Evolutionary conservation across 1,140 invertebrate genomes (phyloP).

Genomic region (Charaxes varanes): DNA sequence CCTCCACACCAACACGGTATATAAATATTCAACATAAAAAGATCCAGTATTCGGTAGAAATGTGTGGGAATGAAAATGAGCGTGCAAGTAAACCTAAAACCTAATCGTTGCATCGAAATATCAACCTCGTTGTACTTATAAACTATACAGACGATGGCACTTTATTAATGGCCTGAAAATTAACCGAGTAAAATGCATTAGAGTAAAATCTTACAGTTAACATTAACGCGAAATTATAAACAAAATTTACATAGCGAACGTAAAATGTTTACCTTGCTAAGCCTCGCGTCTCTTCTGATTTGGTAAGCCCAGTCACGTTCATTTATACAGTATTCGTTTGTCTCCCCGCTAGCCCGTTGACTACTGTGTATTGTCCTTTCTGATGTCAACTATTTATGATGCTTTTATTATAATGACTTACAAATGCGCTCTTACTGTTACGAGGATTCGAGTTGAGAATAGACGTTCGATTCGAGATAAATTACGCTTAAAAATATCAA

Average conservation of each 20-base stretch:
- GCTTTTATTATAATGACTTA: conserved; percentile 52
- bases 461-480: conserved; percentile 3
- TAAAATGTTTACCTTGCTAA: conserved; percentile 53
- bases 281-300: conserved; percentile 61
- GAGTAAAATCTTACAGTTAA: conserved; percentile 58
- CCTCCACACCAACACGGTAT: conserved; percentile 40
- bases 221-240: conserved; percentile 62
- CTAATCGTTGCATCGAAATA: conserved; percentile 55
- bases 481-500: no score
- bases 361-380: conserved; percentile 45
- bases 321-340: conserved; percentile 40
- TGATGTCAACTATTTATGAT: conserved; percentile 54
- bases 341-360: conserved; percentile 35
- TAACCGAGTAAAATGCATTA: conserved; percentile 72
- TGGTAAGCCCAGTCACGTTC: conserved; percentile 69
- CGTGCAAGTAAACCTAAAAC: conserved; percentile 31
- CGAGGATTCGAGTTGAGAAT: conserved; percentile 35
- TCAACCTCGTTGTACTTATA: conserved; percentile 57
- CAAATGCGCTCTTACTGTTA: conserved; percentile 33
- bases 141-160: conserved; percentile 71
- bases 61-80: conserved; percentile 15
- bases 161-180: conserved; percentile 72
- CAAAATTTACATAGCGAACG: conserved; percentile 66
- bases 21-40: conserved; percentile 6
- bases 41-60: conserved; percentile 3